phyloP scores from a whole-genome alignment of 2,888 invertebrate genomes.

The Leptogaster cylindrica region DNA sequence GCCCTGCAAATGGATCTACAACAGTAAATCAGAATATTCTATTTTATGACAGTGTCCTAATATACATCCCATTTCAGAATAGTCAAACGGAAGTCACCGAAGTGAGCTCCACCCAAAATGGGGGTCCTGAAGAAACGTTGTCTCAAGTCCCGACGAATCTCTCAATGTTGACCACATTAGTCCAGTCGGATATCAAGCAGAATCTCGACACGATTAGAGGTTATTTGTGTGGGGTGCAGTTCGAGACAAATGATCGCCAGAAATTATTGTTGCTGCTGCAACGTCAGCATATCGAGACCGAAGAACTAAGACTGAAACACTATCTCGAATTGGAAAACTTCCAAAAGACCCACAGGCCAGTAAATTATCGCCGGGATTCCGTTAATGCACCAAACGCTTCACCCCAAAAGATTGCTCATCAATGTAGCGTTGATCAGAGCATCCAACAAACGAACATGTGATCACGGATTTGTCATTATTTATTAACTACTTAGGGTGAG shows the following conservation, averaged over 20 bases:
- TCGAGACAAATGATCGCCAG: conserved; percentile 60
- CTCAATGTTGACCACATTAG: conserved; percentile 11
- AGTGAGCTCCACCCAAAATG: conserved; percentile 1
- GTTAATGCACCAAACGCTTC: conserved; percentile 4
- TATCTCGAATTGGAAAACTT: conserved; percentile 62
- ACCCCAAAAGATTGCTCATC: conserved; percentile 21
- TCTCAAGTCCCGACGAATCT: background rate
- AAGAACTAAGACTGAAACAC: conserved; percentile 60
- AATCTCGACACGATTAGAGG: conserved; percentile 59
- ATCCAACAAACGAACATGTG: conserved; percentile 24
- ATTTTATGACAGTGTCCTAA: conserved; percentile 7
- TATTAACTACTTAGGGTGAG: conserved; percentile 27
- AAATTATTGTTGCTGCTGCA: conserved; percentile 59
- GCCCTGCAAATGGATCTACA: conserved; percentile 8
- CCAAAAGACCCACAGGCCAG: conserved; percentile 59
- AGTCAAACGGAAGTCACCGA: conserved; percentile 14
- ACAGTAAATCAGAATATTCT: conserved; percentile 30
- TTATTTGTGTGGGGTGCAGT: conserved; percentile 57
- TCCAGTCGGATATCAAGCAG: conserved; percentile 57
- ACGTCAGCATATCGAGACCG: conserved; percentile 61
- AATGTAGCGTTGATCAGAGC: conserved; percentile 12
- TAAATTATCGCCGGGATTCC: conserved; percentile 49
- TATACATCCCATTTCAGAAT: conserved; percentile 26
- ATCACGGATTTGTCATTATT: conserved; percentile 18
- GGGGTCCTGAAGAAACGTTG: background rate